Evolutionary conservation across 1,140 invertebrate species (phyloP).

Genomic region (Calephelis virginiensis): DNA sequence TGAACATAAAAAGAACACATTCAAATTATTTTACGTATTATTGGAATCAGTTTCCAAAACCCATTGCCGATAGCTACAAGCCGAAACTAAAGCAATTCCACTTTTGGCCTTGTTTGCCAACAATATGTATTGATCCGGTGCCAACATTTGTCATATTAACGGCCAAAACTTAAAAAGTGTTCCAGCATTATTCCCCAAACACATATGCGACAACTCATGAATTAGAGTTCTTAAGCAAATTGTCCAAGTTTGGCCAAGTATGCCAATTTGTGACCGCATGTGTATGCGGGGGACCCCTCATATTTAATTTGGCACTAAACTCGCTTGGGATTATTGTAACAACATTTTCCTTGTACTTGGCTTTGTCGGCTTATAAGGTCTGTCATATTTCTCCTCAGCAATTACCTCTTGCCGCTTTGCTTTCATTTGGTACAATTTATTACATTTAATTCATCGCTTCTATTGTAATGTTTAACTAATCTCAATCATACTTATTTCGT

Average conservation of each 20-base stretch:
- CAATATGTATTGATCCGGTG: constrained; percentile 13
- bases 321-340: constrained; percentile 36
- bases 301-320: constrained; percentile 52
- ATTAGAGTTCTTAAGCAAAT: constrained; percentile 41
- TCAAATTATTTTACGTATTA: neutral
- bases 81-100: constrained; percentile 9
- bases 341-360: constrained; percentile 26
- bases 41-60: constrained; percentile 13
- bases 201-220: constrained; percentile 29
- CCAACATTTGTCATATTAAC: constrained; percentile 17
- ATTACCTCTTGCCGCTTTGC: neutral
- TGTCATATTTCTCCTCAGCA: constrained; percentile 5
- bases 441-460: neutral
- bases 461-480: too few relatives aligned
- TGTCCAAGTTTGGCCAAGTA: constrained; percentile 41
- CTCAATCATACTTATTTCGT: too few relatives aligned
- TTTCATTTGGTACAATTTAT: neutral
- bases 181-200: constrained; percentile 24
- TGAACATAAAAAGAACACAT: neutral
- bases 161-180: constrained; percentile 24
- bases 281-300: constrained; percentile 38
- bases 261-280: constrained; percentile 45
- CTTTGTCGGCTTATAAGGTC: neutral
- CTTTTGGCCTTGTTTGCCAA: constrained; percentile 13
- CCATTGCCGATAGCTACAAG: neutral